These are phyloP conservation scores for Acrocera orbiculus DNA, from an alignment of 2,888 invertebrate species.

Conservation along the genomic window DNA sequence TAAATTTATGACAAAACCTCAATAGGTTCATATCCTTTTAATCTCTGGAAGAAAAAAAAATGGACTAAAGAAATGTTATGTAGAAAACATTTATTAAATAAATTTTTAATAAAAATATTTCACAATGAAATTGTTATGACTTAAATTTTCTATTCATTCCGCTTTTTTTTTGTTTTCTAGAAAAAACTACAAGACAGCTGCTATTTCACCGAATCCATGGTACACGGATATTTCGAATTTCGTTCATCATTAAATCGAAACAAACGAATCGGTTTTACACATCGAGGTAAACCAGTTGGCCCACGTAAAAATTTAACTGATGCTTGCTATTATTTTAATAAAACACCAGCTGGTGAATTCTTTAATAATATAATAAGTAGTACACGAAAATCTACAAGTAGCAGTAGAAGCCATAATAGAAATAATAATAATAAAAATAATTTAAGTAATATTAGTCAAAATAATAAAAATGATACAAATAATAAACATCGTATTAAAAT, in stretches of 20 bases:
- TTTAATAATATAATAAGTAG: too few species aligned
- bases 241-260: slow-evolving; percentile 27
- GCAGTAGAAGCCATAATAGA: slow-evolving; percentile 12
- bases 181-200: slow-evolving; percentile 29
- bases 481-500: slow-evolving; percentile 14
- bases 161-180: slow-evolving; percentile 16
- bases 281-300: slow-evolving; percentile 29
- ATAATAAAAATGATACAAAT: slow-evolving; percentile 15
- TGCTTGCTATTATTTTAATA: slow-evolving; percentile 28
- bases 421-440: slow-evolving; percentile 15
- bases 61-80: too few species aligned
- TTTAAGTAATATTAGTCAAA: slow-evolving; percentile 19
- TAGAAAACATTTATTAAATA: too few species aligned
- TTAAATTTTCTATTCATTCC: too few species aligned
- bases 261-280: slow-evolving; percentile 30
- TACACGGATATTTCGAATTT: slow-evolving; percentile 30
- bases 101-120: too few species aligned
- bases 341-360: slow-evolving; percentile 27
- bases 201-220: slow-evolving; percentile 31
- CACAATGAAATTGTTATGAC: too few species aligned
- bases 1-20: too few species aligned
- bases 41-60: too few species aligned
- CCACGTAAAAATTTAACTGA: slow-evolving; percentile 28
- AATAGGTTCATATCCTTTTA: too few species aligned
- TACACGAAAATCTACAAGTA: too few species aligned